These are phyloP conservation scores for Sebastes goodei DNA, from an alignment of 2,797 vertebrate genomes.

Conservation along the genomic window DNA sequence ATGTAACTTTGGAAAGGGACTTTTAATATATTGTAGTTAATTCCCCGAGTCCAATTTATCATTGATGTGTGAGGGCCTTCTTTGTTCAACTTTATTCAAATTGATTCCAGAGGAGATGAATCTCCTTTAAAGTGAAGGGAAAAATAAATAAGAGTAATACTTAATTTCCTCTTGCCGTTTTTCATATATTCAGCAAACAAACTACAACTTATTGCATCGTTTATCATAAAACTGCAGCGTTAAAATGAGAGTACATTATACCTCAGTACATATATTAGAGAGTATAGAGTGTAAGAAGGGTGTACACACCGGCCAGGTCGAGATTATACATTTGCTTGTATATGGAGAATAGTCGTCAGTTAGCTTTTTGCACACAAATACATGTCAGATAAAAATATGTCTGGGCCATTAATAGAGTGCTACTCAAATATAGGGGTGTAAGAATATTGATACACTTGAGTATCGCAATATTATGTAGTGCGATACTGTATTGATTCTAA, in stretches of 20 bases:
- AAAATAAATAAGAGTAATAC: slow-evolving; percentile 38
- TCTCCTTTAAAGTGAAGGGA: slow-evolving; percentile 33
- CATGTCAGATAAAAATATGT: not conserved
- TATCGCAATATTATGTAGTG: not conserved
- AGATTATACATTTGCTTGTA: not conserved
- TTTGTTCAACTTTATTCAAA: slow-evolving; percentile 51
- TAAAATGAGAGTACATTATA: slow-evolving; percentile 7
- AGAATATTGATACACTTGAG: not conserved
- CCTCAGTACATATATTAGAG: not conserved
- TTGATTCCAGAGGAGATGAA: slow-evolving; percentile 43
- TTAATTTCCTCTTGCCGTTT: slow-evolving; percentile 37
- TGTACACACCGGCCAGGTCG: not conserved
- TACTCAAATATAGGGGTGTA: not conserved
- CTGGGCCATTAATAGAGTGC: not conserved
- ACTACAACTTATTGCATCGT: slow-evolving; percentile 21
- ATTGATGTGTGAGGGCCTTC: slow-evolving; percentile 28
- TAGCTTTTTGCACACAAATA: not conserved
- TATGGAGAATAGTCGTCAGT: not conserved
- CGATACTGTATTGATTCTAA: not conserved
- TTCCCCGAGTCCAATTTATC: slow-evolving; percentile 11
- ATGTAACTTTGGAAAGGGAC: slow-evolving; percentile 15
- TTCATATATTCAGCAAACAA: slow-evolving; percentile 32
- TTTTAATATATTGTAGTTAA: slow-evolving; percentile 30
- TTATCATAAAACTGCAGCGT: slow-evolving; percentile 29
- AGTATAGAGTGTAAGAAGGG: not conserved